Percentiles rank a stretch among this genome's conserved stretches.
Conservation (phyloP, 2,113 vertebrate species). For the Nipponia nippon region DNA sequence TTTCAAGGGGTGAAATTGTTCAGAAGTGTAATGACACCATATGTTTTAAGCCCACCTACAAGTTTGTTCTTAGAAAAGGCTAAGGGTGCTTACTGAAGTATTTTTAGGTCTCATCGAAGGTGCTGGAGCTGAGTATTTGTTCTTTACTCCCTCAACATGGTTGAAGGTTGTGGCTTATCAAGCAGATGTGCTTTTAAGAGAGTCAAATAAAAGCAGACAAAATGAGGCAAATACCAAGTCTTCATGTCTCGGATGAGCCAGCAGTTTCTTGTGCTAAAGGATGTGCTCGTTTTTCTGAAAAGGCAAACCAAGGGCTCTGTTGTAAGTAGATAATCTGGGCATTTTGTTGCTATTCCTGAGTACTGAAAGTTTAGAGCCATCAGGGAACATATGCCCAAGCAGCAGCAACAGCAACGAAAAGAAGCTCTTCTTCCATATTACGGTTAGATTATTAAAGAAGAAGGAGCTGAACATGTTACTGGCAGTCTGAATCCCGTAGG, state of each 20-base stretch:
- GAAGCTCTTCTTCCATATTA: neutral
- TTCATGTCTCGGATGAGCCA: accelerated
- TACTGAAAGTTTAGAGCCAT: neutral
- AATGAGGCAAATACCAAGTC: neutral
- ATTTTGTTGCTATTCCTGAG: neutral
- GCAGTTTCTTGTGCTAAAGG: neutral
- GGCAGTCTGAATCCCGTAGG: neutral
- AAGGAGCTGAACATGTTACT: neutral
- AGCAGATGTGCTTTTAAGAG: neutral
- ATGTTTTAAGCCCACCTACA: neutral
- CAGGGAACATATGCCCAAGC: neutral
- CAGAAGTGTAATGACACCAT: neutral
- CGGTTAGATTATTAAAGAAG: neutral
- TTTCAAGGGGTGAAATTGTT: neutral
- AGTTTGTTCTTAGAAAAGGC: neutral
- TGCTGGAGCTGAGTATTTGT: neutral
- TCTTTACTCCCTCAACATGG: neutral
- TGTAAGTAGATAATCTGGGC: neutral
- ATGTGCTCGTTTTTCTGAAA: neutral
- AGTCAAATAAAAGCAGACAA: neutral
- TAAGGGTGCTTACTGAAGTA: neutral
- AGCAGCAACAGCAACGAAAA: neutral
- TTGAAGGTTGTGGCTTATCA: neutral
- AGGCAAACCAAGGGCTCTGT: neutral
- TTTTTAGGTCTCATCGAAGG: neutral